Conservation (phyloP, 2,888 invertebrate species). For the Cosmia pyralina region DNA sequence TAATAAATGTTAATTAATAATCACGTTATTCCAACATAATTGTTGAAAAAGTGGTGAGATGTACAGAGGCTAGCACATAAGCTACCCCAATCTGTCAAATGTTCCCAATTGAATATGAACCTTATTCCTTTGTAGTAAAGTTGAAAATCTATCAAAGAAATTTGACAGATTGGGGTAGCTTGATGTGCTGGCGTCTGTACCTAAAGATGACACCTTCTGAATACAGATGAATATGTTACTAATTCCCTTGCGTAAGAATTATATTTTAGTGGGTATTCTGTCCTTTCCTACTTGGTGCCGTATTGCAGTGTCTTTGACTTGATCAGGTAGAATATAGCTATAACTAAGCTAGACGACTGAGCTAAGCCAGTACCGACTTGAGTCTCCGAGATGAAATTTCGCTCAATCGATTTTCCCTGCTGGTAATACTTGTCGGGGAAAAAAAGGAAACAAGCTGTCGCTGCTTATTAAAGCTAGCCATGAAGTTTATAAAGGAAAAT, state of each 20-base stretch:
- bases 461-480: constrained; percentile 7
- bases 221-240: neutral
- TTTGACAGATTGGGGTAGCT: too few species aligned
- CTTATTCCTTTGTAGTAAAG: too few species aligned
- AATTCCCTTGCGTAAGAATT: neutral
- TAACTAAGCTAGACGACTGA: constrained; percentile 4
- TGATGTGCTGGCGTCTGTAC: too few species aligned
- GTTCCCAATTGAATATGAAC: too few species aligned
- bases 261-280: constrained; percentile 16
- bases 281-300: fast-evolving
- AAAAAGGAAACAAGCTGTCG: neutral
- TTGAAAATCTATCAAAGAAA: too few species aligned
- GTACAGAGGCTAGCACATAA: too few species aligned
- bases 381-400: constrained; percentile 46
- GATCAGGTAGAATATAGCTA: constrained; percentile 6
- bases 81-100: too few species aligned
- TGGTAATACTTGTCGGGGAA: constrained; percentile 5
- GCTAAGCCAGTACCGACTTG: constrained; percentile 32
- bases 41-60: neutral
- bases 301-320: constrained; percentile 50
- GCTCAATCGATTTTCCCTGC: constrained; percentile 52
- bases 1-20: neutral
- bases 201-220: neutral
- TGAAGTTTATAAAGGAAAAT: neutral
- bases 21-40: neutral